phyloP scores from a whole-genome alignment of 2,113 vertebrate species.

The Cromileptes altivelis region DNA sequence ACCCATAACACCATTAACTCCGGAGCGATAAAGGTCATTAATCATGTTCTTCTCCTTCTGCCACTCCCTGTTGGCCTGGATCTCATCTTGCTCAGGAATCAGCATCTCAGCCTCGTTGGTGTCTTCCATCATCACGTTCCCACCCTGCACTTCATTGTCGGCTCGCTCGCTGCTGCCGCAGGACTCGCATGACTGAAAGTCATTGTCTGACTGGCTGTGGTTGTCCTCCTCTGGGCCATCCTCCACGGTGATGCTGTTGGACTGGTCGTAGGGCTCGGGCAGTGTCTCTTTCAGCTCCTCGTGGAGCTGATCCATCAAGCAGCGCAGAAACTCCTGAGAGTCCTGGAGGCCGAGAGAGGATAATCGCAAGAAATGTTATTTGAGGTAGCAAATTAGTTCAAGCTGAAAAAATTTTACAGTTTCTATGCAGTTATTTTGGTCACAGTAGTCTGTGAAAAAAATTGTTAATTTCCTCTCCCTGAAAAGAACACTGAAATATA shows the following conservation, averaged over 20 bases:
- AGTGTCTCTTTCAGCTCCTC: conserved; percentile 95
- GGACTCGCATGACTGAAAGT: conserved; percentile 95
- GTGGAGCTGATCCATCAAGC: conserved; percentile 98
- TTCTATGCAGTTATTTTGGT: background rate
- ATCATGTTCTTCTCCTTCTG: conserved; percentile 92
- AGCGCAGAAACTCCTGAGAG: conserved; percentile 98
- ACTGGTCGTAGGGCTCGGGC: conserved; percentile 88
- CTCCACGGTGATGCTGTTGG: conserved; percentile 79
- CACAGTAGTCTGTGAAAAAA: background rate
- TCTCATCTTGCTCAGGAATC: conserved; percentile 91
- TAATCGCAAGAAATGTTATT: conserved; percentile 8
- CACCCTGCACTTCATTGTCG: conserved; percentile 83
- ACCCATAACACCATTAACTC: conserved; percentile 83
- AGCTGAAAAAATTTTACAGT: background rate
- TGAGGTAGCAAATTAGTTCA: conserved; percentile 11
- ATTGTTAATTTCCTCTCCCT: background rate
- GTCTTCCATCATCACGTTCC: conserved; percentile 79
- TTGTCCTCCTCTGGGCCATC: conserved; percentile 89
- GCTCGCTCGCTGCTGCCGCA: conserved; percentile 90
- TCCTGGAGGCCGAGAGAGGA: conserved; percentile 83
- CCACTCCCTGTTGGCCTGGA: conserved; percentile 88
- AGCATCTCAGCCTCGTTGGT: conserved; percentile 92
- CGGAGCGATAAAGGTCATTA: conserved; percentile 89
- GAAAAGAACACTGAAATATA: background rate
- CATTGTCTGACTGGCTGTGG: conserved; percentile 89